phyloP scores from a whole-genome alignment of 2,113 vertebrate genomes.

The Psittacus erithacus region DNA sequence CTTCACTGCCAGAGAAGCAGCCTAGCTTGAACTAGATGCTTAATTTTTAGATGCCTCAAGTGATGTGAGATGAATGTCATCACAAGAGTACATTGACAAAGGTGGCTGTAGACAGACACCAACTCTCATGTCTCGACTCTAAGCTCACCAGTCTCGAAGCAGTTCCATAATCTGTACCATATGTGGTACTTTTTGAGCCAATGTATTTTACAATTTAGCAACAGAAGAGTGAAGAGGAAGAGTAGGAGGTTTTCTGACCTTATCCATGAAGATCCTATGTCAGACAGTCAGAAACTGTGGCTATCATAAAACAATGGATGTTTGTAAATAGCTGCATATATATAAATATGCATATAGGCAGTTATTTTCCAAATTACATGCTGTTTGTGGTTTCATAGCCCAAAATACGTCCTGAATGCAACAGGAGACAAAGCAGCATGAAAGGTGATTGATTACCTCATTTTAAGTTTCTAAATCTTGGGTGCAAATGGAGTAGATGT shows the following conservation, averaged over 20 bases:
- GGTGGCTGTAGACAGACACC: background rate
- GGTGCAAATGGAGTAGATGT: background rate
- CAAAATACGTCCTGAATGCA: background rate
- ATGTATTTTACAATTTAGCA: background rate
- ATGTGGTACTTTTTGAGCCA: background rate
- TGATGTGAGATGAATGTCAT: background rate
- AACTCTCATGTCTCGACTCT: background rate
- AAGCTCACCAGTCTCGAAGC: background rate
- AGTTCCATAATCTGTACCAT: background rate
- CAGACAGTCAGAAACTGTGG: background rate
- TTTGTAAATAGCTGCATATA: background rate
- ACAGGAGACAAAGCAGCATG: background rate
- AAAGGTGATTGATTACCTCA: background rate
- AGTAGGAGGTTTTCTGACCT: background rate
- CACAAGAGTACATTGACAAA: background rate
- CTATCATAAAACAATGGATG: background rate
- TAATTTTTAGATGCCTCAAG: background rate
- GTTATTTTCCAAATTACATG: background rate
- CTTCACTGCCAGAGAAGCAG: background rate
- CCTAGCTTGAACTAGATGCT: background rate
- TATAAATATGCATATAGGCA: background rate
- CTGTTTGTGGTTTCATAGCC: background rate
- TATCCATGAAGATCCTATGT: background rate
- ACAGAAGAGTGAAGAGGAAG: background rate
- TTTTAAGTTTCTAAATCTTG: background rate